These are phyloP conservation scores for Bucco capensis DNA, from an alignment of 2,113 vertebrate species.

Conservation along the genomic window DNA sequence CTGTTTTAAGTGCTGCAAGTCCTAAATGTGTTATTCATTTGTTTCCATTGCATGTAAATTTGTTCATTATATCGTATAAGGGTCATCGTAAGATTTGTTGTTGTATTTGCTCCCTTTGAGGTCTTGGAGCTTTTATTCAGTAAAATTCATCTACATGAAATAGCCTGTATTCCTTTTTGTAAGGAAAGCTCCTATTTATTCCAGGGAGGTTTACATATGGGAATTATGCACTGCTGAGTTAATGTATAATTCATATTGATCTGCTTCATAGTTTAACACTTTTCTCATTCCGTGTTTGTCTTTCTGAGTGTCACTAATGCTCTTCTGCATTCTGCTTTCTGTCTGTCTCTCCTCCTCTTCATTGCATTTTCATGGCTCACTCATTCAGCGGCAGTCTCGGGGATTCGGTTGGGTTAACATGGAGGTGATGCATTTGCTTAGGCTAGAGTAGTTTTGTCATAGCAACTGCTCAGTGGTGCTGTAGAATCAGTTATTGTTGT, in stretches of 20 bases:
- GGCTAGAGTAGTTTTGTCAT: neutral
- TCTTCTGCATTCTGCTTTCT: neutral
- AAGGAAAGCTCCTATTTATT: neutral
- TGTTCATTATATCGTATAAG: neutral
- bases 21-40: neutral
- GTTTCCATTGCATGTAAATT: neutral
- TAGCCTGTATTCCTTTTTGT: neutral
- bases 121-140: neutral
- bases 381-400: constrained; percentile 21
- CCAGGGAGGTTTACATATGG: neutral
- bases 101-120: neutral
- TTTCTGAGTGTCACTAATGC: neutral
- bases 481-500: neutral
- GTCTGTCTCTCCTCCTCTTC: neutral
- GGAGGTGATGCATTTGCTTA: constrained; percentile 46
- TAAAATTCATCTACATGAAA: neutral
- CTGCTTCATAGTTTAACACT: neutral
- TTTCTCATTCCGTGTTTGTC: neutral
- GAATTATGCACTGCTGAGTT: neutral
- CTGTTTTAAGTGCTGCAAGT: neutral
- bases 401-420: constrained; percentile 57
- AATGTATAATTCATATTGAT: neutral
- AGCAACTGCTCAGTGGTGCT: neutral
- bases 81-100: neutral
- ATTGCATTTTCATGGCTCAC: neutral